A percentile compares a stretch with the other conserved stretches of the same genome.
These are phyloP conservation scores for Gymnorhina tibicen DNA, from an alignment of 2,113 vertebrate genomes.

Conservation along the genomic window DNA sequence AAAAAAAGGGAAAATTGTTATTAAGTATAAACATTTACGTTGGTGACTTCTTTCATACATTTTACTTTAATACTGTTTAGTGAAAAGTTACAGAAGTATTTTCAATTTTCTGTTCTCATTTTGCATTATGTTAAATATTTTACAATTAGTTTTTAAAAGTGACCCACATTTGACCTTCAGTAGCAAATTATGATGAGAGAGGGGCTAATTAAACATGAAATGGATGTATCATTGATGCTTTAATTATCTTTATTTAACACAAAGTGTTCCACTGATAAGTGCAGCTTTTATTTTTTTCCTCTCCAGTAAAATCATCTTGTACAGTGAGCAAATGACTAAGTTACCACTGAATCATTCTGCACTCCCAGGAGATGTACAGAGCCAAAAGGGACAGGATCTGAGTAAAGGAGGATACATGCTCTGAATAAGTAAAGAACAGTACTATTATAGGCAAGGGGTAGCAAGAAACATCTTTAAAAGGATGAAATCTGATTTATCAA, in stretches of 20 bases:
- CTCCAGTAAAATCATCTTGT: conserved; percentile 22
- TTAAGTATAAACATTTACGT: neutral
- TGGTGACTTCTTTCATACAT: neutral
- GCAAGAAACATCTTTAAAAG: conserved; percentile 23
- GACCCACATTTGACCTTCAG: conserved; percentile 14
- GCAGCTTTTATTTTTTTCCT: conserved; percentile 20
- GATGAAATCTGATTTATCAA: conserved; percentile 15
- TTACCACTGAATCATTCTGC: conserved; percentile 44
- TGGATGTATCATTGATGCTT: neutral
- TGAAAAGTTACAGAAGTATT: neutral
- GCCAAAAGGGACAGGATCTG: conserved; percentile 59
- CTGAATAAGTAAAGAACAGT: conserved; percentile 53
- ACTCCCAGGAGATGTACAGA: conserved; percentile 39
- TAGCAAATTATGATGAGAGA: conserved; percentile 3
- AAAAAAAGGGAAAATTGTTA: neutral
- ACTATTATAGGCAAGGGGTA: conserved; percentile 7
- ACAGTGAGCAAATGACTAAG: neutral
- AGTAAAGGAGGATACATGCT: conserved; percentile 44
- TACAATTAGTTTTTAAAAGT: neutral
- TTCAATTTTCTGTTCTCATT: neutral
- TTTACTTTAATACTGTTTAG: neutral
- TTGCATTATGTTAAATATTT: neutral
- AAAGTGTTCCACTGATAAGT: neutral
- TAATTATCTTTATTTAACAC: conserved; percentile 50
- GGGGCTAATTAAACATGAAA: conserved; percentile 51